phyloP scores from a whole-genome alignment of 2,888 invertebrate species.

The Drosophila borborema region DNA sequence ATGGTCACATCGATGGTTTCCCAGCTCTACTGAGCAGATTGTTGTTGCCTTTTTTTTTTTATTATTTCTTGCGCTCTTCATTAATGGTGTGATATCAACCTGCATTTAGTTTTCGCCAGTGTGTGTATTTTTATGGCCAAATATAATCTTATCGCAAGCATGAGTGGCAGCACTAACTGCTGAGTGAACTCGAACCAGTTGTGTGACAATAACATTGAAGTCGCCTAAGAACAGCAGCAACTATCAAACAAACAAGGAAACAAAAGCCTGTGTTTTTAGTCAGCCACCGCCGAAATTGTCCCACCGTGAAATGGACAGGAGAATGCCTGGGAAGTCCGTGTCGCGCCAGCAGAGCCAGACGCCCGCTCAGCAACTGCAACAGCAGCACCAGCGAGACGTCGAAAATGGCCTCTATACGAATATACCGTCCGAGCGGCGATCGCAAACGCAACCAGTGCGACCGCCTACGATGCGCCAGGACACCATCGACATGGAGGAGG shows the following conservation, averaged over 20 bases:
- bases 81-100: constrained; percentile 1
- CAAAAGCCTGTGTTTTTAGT: background rate
- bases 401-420: constrained; percentile 82
- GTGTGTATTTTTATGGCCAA: constrained; percentile 41
- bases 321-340: constrained; percentile 67
- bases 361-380: constrained; percentile 74
- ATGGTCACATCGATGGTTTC: no score
- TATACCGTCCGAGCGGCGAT: constrained; percentile 68
- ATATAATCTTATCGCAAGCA: constrained; percentile 73
- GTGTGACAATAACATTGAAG: constrained; percentile 26
- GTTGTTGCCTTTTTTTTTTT: constrained; percentile 1
- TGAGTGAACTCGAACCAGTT: constrained; percentile 23
- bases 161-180: constrained; percentile 54
- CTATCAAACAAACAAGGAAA: constrained; percentile 5
- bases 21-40: background rate
- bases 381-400: constrained; percentile 72
- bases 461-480: constrained; percentile 80
- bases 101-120: constrained; percentile 11
- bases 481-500: constrained; percentile 82
- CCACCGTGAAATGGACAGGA: background rate
- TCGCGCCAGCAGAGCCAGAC: constrained; percentile 68
- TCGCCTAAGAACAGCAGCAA: constrained; percentile 4
- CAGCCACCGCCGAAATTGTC: background rate
- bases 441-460: constrained; percentile 54
- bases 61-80: constrained; percentile 13